Conservation (phyloP, 2,888 invertebrate genomes). For the Baronia brevicornis region DNA sequence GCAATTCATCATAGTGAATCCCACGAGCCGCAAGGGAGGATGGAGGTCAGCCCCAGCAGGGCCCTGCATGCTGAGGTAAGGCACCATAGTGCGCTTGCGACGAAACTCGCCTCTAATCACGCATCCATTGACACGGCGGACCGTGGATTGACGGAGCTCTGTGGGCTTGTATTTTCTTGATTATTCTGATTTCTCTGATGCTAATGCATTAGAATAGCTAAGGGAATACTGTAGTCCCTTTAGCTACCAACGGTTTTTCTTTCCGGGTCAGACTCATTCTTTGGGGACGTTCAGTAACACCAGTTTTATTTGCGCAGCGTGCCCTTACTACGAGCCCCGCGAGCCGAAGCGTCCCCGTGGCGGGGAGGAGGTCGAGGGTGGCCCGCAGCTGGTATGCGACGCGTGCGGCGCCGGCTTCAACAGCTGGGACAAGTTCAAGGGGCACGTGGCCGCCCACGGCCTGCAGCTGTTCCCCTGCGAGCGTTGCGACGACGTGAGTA, state of each 20-base stretch:
- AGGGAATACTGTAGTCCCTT: no score
- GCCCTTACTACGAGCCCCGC: conserved; percentile 63
- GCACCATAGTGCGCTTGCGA: not conserved
- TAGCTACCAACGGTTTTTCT: no score
- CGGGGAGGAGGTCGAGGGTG: conserved; percentile 14
- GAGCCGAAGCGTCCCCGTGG: conserved; percentile 41
- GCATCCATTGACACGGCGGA: no score
- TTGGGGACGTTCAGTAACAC: not conserved
- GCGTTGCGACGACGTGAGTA: conserved; percentile 47
- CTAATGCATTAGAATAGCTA: no score
- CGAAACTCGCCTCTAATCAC: not conserved
- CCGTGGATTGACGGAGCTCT: no score
- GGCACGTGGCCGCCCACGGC: conserved; percentile 45
- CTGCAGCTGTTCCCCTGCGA: conserved; percentile 48
- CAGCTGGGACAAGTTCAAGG: conserved; percentile 39
- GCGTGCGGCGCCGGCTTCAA: conserved; percentile 48
- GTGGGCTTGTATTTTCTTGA: no score
- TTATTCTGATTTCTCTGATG: no score
- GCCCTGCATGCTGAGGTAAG: not conserved
- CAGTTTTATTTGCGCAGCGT: conserved; percentile 33
- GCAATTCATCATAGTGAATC: no score
- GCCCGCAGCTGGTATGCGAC: conserved; percentile 49
- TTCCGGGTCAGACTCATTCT: no score
- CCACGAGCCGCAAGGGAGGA: no score
- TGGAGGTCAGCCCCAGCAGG: no score